Evolutionary conservation across 2,888 invertebrate species (phyloP).

Genomic region (Dryadula phaetusa): DNA sequence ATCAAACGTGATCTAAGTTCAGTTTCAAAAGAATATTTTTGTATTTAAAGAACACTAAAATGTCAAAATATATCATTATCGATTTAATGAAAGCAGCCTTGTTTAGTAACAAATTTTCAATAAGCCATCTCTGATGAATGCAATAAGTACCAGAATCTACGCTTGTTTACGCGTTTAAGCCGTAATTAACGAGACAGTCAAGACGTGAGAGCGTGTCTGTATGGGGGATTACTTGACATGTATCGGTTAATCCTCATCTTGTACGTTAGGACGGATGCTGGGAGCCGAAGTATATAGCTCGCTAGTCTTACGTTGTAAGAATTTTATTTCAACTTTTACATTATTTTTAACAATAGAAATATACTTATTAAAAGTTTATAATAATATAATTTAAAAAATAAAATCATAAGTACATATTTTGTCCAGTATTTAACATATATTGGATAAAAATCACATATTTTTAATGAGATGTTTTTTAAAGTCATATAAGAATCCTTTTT

Average conservation of each 20-base stretch:
- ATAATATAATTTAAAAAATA: no score
- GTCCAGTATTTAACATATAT: no score
- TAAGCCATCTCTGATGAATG: background rate
- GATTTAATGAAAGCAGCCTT: background rate
- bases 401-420: no score
- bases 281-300: background rate
- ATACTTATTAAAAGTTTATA: no score
- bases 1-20: no score
- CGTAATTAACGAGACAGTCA: constrained; percentile 53
- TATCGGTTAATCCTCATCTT: constrained; percentile 48
- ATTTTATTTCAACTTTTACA: background rate
- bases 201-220: constrained; percentile 51
- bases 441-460: no score
- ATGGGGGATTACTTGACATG: constrained; percentile 51
- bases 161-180: constrained; percentile 45
- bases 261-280: constrained; percentile 23
- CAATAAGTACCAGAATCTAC: constrained; percentile 1
- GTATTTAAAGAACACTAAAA: no score
- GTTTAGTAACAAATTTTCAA: background rate
- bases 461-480: no score
- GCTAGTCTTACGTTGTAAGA: background rate
- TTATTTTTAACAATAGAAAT: no score
- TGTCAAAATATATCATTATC: background rate
- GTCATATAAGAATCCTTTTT: no score
- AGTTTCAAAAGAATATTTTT: no score